Evolutionary conservation across 1,140 invertebrate species (phyloP), one percentile per base, ranked within the genome.

Genomic region (Lithobius niger): DNA sequence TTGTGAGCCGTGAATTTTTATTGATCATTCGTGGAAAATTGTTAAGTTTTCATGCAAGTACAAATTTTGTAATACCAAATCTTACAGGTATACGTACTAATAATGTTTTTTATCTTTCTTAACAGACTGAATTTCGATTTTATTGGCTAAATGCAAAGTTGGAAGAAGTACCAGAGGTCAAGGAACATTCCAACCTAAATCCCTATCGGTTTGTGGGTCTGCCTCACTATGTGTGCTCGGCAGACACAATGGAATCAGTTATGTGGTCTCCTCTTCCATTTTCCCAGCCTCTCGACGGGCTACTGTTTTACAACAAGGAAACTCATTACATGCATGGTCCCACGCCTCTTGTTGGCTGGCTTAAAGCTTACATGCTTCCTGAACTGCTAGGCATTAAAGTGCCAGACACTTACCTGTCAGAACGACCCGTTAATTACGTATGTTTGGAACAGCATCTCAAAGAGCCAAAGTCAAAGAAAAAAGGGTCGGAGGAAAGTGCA

Each of bases 331-430:
- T 76, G 6, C 76, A 79, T 59, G 87, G 86, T 13, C 67, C 72
- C 28, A 89, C 88, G 0, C 90, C 92, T 0, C 69, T 96, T 15
- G 86, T 93, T 0, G 82, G 83, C 1, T 95, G 90, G 90, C 70
- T 94, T 0, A 91, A 86, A 66, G 76, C 83, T 0, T 92, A 78
- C 65, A 93, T 93, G 89, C 63, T 93, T 10, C 76, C 80, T 1
- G 88, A 93, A 73, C 74, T 89, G 22, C 69, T 94, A 6, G 74
- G 77, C 40, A 68, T 81, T 31, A 56, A 62, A 28, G 67, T 80
- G 15, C 71, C 75, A 18, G 65, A 69, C n/a, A 52, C 56, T 40
- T 62, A 66, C 63, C 53, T 69, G 48, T 57, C 66, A 21, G 61
- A 69, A 31, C 71, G 69, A 61, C 74, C 74, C 27, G 36, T 61